Evolutionary conservation across 2,888 invertebrate genomes (phyloP).

Genomic region (Clostera curtula): DNA sequence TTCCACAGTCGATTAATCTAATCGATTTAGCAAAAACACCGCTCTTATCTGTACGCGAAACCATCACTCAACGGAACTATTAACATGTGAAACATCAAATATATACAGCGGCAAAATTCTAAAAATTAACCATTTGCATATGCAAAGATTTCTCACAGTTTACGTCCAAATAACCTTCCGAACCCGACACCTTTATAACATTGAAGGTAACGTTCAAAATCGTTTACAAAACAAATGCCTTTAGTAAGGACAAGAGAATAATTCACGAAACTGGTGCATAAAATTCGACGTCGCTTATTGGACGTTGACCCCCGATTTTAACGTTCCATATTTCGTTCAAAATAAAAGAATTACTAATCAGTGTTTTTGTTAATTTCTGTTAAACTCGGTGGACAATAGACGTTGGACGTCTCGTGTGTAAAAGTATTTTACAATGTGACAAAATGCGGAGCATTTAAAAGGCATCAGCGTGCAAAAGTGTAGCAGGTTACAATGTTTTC

Average conservation of each 20-base stretch:
- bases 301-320: slow-evolving; percentile 48
- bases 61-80: slow-evolving; percentile 11
- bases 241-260: slow-evolving; percentile 25
- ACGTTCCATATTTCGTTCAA: slow-evolving; percentile 42
- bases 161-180: not conserved
- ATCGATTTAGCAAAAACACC: slow-evolving; percentile 1
- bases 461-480: slow-evolving; percentile 22
- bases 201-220: slow-evolving; percentile 6
- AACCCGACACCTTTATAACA: slow-evolving; percentile 2
- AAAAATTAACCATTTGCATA: slow-evolving; percentile 31
- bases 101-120: slow-evolving; percentile 25
- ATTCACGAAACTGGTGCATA: slow-evolving; percentile 60
- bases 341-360: slow-evolving; percentile 43
- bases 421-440: too few relatives aligned
- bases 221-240: slow-evolving; percentile 7
- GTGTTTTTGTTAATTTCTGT: slow-evolving; percentile 27
- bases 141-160: slow-evolving; percentile 19
- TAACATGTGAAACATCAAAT: slow-evolving; percentile 21
- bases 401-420: too few relatives aligned
- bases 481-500: slow-evolving; percentile 20
- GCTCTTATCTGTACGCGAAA: slow-evolving; percentile 3
- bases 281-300: slow-evolving; percentile 41
- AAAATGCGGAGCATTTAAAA: slow-evolving; percentile 23
- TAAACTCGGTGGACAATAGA: not conserved
- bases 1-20: slow-evolving; percentile 1